These are phyloP conservation scores for Catocala sponsa DNA, from an alignment of 2,888 invertebrate genomes.

Conservation along the genomic window DNA sequence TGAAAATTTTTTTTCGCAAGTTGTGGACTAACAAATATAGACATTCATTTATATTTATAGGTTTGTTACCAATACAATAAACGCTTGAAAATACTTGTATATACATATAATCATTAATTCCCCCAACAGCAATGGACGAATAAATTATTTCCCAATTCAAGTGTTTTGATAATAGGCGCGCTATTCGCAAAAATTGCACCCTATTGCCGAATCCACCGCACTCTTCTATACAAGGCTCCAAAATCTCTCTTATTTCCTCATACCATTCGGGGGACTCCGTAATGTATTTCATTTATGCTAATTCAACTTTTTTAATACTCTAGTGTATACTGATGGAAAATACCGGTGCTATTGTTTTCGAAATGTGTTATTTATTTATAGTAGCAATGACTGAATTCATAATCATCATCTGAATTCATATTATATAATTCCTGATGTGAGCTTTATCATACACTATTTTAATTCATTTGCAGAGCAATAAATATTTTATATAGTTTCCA, in stretches of 20 bases:
- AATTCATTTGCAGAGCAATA: no score
- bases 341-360: constrained; percentile 36
- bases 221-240: constrained; percentile 16
- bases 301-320: constrained; percentile 60
- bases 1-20: no score
- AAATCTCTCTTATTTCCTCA: constrained; percentile 43
- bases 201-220: constrained; percentile 22
- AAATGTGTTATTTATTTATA: constrained; percentile 4
- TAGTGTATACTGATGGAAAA: constrained; percentile 50
- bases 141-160: background rate
- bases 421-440: no score
- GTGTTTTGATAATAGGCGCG: constrained; percentile 5
- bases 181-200: constrained; percentile 22
- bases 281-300: constrained; percentile 68
- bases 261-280: constrained; percentile 55
- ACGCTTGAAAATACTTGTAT: no score
- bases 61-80: no score
- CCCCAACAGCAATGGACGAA: background rate
- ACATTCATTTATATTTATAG: no score
- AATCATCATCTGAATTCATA: no score
- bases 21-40: no score
- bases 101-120: background rate
- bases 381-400: no score
- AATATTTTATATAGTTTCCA: no score
- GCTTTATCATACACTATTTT: no score